Conservation (phyloP, 2,113 vertebrate species). For the Marmota flaviventris region DNA sequence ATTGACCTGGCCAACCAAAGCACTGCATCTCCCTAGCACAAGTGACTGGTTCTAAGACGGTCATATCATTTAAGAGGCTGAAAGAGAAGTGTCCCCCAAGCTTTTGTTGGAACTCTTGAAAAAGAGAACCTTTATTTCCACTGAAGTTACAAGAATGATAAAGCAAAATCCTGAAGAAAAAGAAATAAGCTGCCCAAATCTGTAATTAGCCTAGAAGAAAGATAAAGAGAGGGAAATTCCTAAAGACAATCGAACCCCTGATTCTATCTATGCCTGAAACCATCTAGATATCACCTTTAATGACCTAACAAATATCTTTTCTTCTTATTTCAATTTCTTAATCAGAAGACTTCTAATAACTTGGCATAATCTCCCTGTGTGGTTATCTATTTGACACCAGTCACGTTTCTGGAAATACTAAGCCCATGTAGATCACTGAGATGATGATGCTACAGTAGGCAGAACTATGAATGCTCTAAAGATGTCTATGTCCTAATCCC, state of each 20-base stretch:
- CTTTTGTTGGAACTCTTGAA: not conserved
- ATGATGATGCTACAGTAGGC: not conserved
- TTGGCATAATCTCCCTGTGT: not conserved
- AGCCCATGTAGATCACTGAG: not conserved
- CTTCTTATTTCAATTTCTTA: not conserved
- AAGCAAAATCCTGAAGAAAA: constrained; percentile 11
- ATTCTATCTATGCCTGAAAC: not conserved
- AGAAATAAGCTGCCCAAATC: not conserved
- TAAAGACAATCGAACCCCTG: not conserved
- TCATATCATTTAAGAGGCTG: not conserved
- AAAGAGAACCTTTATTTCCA: not conserved
- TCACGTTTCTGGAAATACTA: not conserved
- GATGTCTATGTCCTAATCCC: not conserved
- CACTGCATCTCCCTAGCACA: not conserved
- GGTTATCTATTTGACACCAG: not conserved
- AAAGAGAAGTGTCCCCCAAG: not conserved
- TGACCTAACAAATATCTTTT: not conserved
- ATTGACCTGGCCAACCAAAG: not conserved
- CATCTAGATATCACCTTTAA: not conserved
- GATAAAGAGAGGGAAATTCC: not conserved
- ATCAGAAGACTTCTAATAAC: not conserved
- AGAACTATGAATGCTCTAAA: not conserved
- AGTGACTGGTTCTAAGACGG: not conserved
- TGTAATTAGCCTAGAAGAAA: not conserved
- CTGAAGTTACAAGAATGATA: not conserved